phyloP scores from a whole-genome alignment of 2,888 invertebrate genomes.

The Eumerus sabulonum region DNA sequence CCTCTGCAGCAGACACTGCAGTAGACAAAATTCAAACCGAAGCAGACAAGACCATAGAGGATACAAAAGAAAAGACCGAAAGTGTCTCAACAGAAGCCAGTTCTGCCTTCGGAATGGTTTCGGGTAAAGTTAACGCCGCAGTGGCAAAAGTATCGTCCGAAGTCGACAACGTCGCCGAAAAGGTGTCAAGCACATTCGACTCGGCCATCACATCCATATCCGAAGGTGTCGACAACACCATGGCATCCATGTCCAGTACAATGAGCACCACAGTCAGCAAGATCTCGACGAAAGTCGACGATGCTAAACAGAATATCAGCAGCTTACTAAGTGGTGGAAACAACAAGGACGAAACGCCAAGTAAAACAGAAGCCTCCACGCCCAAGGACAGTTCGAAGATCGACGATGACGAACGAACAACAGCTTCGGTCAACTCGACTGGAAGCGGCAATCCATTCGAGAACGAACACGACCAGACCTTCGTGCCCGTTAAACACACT shows the following conservation, averaged over 20 bases:
- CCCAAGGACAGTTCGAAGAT: conserved; percentile 41
- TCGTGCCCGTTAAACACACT: conserved; percentile 72
- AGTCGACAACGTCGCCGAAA: conserved; percentile 34
- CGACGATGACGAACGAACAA: conserved; percentile 76
- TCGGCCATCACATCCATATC: conserved; percentile 41
- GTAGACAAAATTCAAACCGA: conserved; percentile 51
- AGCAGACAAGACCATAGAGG: conserved; percentile 62
- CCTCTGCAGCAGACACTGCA: conserved; percentile 22
- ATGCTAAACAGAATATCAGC: conserved; percentile 55
- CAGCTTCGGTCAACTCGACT: conserved; percentile 77
- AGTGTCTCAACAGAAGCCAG: conserved; percentile 32
- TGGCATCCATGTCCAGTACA: conserved; percentile 41
- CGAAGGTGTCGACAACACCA: conserved; percentile 54
- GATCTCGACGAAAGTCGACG: conserved; percentile 53
- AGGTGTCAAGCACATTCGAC: conserved; percentile 49
- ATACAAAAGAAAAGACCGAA: conserved; percentile 70
- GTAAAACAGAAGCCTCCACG: conserved; percentile 37
- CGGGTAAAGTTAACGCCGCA: conserved; percentile 25
- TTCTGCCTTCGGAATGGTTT: conserved; percentile 39
- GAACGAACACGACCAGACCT: conserved; percentile 66
- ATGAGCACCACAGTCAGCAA: conserved; percentile 35
- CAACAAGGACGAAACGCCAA: conserved; percentile 32
- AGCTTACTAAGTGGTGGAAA: conserved; percentile 44
- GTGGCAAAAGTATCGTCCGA: conserved; percentile 32
- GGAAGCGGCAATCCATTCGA: conserved; percentile 73